Evolutionary conservation across 2,113 vertebrate species (phyloP), one percentile per base, ranked within the genome.

Genomic region (Nothobranchius furzeri): DNA sequence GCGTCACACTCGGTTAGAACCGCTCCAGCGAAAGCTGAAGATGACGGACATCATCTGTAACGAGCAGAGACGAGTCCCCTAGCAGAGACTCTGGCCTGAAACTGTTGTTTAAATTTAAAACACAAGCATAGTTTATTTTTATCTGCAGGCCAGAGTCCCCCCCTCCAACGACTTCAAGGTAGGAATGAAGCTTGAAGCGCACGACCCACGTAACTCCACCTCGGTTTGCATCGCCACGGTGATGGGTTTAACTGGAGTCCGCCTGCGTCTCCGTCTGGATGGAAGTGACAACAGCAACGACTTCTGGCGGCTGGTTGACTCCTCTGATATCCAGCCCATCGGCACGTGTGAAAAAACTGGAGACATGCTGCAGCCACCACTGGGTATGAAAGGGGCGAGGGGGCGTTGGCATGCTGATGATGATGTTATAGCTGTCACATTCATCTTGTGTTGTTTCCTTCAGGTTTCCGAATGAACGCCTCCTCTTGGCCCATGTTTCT

Each of bases 401-500:
- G 30, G 30, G 1, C 20, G 20, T 20, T 20, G 30, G 4, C 30
- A 30, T 30, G 30, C 30, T 30, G 30, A 30, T 30, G 30, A 30
- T 3, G 30, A 1, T 30, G 30, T 12, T 56, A 5, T 4, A 56
- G 54, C 14, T 42, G n/a, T 14, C 2, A 30, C 30, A 30, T 4
- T 30, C 30, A 30, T 3, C 4, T 40, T 40, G 37, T 42, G 51
- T 46, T 67, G 1, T 68, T 7, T 60, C 10, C 37, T 57, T 14
- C 57, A 99, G 97, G 98, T 1, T 99, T 96, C 85, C 92, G 95
- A 74, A 98, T 98, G 97, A 98, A 95, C 64, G 94, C 94, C 0
- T 98, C 95, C 0, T 98, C 97, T 4, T 99, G 98, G 98, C 97
- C 97, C 49, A 96, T 96, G 95, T 99, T 99, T 81, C 93, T 99